Evolutionary conservation across 2,797 vertebrate genomes (phyloP).

Genomic region (Heliangelus exortis): DNA sequence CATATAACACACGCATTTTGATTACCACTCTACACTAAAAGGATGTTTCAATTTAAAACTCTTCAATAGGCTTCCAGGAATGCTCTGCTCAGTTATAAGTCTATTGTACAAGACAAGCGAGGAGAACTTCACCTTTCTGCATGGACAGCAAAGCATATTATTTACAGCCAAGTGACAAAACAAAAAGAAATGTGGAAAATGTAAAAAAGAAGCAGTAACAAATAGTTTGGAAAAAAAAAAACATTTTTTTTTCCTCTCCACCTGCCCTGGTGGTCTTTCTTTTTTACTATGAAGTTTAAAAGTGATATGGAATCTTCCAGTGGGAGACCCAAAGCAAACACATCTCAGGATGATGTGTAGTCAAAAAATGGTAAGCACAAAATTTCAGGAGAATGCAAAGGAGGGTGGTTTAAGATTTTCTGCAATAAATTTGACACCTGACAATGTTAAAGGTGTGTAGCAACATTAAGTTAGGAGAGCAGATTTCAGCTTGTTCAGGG

Average conservation of each 20-base stretch:
- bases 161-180: conserved; percentile 48
- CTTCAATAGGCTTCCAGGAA: conserved; percentile 35
- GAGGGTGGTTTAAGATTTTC: background rate
- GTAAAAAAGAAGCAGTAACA: background rate
- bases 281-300: background rate
- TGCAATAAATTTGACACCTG: background rate
- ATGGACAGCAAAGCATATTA: background rate
- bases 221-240: background rate
- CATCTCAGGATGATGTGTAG: background rate
- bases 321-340: background rate
- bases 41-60: conserved; percentile 55
- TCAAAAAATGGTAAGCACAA: background rate
- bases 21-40: conserved; percentile 29
- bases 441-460: background rate
- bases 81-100: conserved; percentile 5
- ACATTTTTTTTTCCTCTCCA: background rate
- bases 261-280: background rate
- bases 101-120: conserved; percentile 25
- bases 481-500: background rate
- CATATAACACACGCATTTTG: conserved; percentile 28
- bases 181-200: background rate
- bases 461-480: background rate
- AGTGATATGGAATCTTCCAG: background rate
- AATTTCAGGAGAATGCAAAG: background rate
- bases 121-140: conserved; percentile 22